Percentiles rank a stretch among this genome's conserved stretches.
Evolutionary conservation across 2,888 invertebrate genomes (phyloP).

Genomic region (Aleiodes alternator): DNA sequence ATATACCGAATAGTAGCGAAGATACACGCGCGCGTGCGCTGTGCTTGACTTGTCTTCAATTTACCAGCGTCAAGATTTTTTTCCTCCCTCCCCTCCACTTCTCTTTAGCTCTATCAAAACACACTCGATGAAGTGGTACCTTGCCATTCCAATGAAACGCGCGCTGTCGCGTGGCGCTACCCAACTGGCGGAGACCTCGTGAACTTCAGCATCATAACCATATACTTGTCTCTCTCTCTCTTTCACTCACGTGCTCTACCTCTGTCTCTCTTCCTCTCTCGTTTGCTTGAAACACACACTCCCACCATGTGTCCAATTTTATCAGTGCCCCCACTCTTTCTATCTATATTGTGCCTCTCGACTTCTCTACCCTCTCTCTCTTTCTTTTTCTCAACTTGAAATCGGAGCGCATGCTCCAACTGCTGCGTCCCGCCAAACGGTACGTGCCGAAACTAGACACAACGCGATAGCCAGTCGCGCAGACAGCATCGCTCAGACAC

Average conservation of each 20-base stretch:
- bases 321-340: not conserved
- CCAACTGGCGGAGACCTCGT: slow-evolving; percentile 73
- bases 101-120: slow-evolving; percentile 44
- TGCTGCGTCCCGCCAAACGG: slow-evolving; percentile 42
- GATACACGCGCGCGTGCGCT: not conserved
- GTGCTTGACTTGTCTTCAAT: slow-evolving; percentile 48
- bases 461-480: slow-evolving; percentile 25
- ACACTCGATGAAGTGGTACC: slow-evolving; percentile 38
- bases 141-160: slow-evolving; percentile 37
- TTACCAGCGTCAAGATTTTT: slow-evolving; percentile 41
- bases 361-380: slow-evolving; percentile 15
- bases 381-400: slow-evolving; percentile 41
- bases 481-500: not conserved
- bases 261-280: slow-evolving; percentile 22
- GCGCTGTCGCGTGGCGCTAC: slow-evolving; percentile 72
- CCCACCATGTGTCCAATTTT: slow-evolving; percentile 15
- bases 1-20: not conserved
- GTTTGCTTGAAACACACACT: slow-evolving; percentile 1
- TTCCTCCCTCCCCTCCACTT: slow-evolving; percentile 35
- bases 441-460: slow-evolving; percentile 31
- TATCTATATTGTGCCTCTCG: slow-evolving; percentile 15
- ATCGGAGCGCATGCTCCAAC: slow-evolving; percentile 41
- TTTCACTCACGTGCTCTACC: not conserved
- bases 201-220: slow-evolving; percentile 64
- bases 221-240: slow-evolving; percentile 39